Conservation (phyloP, 2,797 vertebrate genomes). For the Staurois parvus region DNA sequence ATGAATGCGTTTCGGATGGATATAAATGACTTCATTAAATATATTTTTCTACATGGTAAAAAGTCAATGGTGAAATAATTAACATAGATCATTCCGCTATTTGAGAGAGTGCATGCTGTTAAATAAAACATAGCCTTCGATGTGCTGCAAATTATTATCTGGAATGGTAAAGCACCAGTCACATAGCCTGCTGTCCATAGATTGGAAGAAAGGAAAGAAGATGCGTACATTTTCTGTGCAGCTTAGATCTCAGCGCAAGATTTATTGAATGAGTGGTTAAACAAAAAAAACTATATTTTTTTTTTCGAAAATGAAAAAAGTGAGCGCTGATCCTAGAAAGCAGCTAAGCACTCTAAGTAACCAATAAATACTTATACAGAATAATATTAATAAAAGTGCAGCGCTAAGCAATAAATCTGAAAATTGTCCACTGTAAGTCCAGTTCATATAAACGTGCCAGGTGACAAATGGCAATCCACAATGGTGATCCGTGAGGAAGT, state of each 20-base stretch:
- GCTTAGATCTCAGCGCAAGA: background rate
- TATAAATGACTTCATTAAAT: slow-evolving; percentile 45
- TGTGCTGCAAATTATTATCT: slow-evolving; percentile 19
- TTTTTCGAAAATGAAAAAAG: too few relatives aligned
- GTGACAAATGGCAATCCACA: too few relatives aligned
- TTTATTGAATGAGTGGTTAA: too few relatives aligned
- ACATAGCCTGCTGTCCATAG: background rate
- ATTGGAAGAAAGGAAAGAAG: background rate
- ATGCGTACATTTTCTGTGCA: background rate
- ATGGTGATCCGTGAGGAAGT: too few relatives aligned
- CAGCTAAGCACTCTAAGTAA: too few relatives aligned
- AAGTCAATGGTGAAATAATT: slow-evolving; percentile 44
- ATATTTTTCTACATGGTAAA: slow-evolving; percentile 17
- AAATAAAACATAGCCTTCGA: slow-evolving; percentile 36
- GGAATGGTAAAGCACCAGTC: background rate
- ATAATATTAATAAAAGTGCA: too few relatives aligned
- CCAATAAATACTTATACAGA: too few relatives aligned
- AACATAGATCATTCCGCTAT: slow-evolving; percentile 29
- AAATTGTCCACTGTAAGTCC: too few relatives aligned
- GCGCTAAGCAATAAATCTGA: too few relatives aligned
- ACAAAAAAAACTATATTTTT: too few relatives aligned
- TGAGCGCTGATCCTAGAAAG: too few relatives aligned
- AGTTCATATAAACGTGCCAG: too few relatives aligned
- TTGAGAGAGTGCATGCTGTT: slow-evolving; percentile 30
- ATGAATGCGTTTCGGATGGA: slow-evolving; percentile 12